Base-by-base conservation (phyloP, 2,888 invertebrate genomes). In the Drosophila parthenogenetica region DNA sequence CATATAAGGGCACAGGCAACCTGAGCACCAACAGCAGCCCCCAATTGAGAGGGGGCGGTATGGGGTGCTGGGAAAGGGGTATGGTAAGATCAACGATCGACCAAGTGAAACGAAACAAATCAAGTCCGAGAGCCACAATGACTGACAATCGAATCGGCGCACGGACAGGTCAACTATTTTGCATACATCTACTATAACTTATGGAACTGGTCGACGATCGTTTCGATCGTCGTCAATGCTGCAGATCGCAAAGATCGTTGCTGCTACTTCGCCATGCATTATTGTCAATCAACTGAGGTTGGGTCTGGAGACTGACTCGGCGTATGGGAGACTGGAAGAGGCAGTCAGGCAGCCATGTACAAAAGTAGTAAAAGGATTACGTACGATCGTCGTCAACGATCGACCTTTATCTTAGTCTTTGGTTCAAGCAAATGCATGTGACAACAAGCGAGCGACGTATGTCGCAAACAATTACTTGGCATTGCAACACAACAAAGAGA, bases 141-240 rank as follows among this genome's bases (percentile, higher is more conserved):
- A 86, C 89, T 86, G 89, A 90, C 83, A 83, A 83, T 87, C 82
- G 83, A 77, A 81, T 48, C 82, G 85, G 76, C 79, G 82, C 82
- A 85, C 77, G 88, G 91, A 89, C 89, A 90, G 90, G 90, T 91
- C 90, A 91, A 90, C 90, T 90, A 90, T 90, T 90, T 90, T 90
- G 90, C 90, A 90, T 90, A 90, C 85, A 83, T 87, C 87, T 79
- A 81, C 83, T 83, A 87, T 87, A 83, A 90, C 84, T 91, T 90
- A 90, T 90, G 83, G 89, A 88, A 77, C 83, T 83, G 87, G 72
- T 83, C 69, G 70, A 67, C 66, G 85, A 73, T 73, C 69, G 32
- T 87, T 70, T 64, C 29, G 87, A 79, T 89, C 80, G 76, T 79
- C 73, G 79, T 64, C 71, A 79, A 37, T 22, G 40, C n/a, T 19